Percentiles rank a stretch among this genome's conserved stretches.
Conservation (phyloP, 2,888 invertebrate genomes). For the Leucozona laternaria region DNA sequence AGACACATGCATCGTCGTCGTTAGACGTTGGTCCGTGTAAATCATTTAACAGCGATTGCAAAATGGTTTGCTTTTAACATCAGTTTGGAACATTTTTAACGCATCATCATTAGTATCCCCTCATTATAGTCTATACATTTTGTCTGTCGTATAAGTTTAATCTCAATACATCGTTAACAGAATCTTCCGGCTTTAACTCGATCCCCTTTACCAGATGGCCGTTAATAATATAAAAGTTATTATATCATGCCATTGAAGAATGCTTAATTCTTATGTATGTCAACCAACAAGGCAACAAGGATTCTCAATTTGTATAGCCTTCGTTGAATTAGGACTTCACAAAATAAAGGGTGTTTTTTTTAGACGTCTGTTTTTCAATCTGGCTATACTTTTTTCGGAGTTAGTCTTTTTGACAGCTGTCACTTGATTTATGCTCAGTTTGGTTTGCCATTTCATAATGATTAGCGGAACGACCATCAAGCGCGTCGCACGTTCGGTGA, state of each 20-base stretch:
- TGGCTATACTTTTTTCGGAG: no score
- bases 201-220: not conserved
- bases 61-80: conserved; percentile 58
- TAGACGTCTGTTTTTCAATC: no score
- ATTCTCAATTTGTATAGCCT: not conserved
- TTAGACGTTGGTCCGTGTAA: conserved; percentile 16
- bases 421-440: no score
- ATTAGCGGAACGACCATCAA: no score
- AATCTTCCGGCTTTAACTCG: not conserved
- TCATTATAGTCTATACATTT: conserved; percentile 44
- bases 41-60: conserved; percentile 44
- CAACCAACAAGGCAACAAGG: not conserved
- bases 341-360: no score
- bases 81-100: conserved; percentile 45
- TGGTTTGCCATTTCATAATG: no score
- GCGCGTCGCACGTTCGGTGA: no score
- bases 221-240: conserved; percentile 3
- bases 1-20: not conserved
- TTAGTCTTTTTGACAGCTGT: no score
- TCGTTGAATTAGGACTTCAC: not conserved
- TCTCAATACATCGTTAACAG: not conserved
- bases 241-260: not conserved
- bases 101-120: conserved; percentile 48
- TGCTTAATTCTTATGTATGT: conserved; percentile 18
- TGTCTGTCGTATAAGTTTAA: conserved; percentile 12